Evolutionary conservation across 1,140 invertebrate species (phyloP), one percentile per base, ranked within the genome.

Genomic region (Pachypsylla venusta): DNA sequence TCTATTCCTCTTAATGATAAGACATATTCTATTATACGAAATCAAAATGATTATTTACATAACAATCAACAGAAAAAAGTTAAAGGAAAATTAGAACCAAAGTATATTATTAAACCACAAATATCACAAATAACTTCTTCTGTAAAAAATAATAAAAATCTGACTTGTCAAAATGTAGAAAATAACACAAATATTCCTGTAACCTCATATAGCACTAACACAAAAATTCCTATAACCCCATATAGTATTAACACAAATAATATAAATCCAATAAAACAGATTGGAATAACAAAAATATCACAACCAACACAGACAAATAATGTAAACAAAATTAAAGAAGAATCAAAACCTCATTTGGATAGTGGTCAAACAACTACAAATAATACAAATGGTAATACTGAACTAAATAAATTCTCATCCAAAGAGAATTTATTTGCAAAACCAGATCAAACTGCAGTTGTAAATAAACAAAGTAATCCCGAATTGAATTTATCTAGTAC

Each of bases 71-170:
- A 48, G 16, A 48, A 48, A 48, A 10, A n/a, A n/a, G 22, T 22
- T 19, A 48, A 48, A 48, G 42, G 16, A 19, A 19, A n/a, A 5
- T 19, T 19, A 48, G 42, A 48, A 48, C 42, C 42, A 5, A 48
- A 48, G 22, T 48, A 48, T 22, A 48, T 48, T 10, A 48, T 48
- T 4, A 48, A 48, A 48, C 42, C 42, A 19, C 42, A 48, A 48
- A n/a, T 48, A 4, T 48, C 42, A 48, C 42, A 48, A n/a, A 48
- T 48, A 19, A 48, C 42, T 19, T n/a, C 42, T 7, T 35, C 30
- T 12, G 30, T 16, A 16, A 12, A 10, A 35, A 10, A 35, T 35
- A 12, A 12, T 12, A 35, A 16, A 10, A 48, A 48, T 7, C 16
- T 19, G 22, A n/a, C 22, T 10, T 22, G n/a, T 35, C 30, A 35